These are phyloP conservation scores for Dendrolimus punctatus DNA, from an alignment of 1,140 invertebrate genomes.

Conservation along the genomic window DNA sequence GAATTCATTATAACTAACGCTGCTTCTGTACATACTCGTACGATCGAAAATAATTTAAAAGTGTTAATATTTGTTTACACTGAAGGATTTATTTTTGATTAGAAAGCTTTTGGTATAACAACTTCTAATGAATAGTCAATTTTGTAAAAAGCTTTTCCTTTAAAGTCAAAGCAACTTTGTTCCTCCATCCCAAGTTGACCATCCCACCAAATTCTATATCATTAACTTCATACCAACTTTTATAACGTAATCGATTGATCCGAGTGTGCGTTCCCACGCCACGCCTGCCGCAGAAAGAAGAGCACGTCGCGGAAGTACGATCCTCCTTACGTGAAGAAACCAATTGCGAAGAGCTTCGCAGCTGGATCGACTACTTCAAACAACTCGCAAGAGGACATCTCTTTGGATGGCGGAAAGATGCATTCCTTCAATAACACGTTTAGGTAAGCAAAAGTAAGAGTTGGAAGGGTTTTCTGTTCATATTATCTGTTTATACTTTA, in stretches of 20 bases:
- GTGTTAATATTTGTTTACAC: too few species aligned
- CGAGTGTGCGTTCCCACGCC: constrained; percentile 69
- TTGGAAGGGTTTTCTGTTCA: not conserved
- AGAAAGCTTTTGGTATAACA: too few species aligned
- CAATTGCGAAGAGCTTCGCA: constrained; percentile 80
- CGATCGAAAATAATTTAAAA: too few species aligned
- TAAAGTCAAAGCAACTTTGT: too few species aligned
- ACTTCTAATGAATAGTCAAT: too few species aligned
- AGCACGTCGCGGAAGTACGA: constrained; percentile 90
- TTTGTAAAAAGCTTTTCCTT: too few species aligned
- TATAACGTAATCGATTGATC: constrained; percentile 69
- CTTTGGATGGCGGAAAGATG: constrained; percentile 83
- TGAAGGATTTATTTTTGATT: too few species aligned
- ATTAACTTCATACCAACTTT: constrained; percentile 14
- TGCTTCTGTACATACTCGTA: too few species aligned
- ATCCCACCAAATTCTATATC: too few species aligned
- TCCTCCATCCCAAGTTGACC: too few species aligned
- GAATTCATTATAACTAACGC: too few species aligned
- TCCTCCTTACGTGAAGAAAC: constrained; percentile 87
- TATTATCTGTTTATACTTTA: not conserved
- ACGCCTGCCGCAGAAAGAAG: constrained; percentile 81
- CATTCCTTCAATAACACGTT: constrained; percentile 87
- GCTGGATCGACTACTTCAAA: constrained; percentile 75
- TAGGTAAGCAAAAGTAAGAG: constrained; percentile 77
- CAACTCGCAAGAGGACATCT: constrained; percentile 82